Base-by-base conservation (phyloP, 2,797 vertebrate species). In the Eremophila alpestris region DNA sequence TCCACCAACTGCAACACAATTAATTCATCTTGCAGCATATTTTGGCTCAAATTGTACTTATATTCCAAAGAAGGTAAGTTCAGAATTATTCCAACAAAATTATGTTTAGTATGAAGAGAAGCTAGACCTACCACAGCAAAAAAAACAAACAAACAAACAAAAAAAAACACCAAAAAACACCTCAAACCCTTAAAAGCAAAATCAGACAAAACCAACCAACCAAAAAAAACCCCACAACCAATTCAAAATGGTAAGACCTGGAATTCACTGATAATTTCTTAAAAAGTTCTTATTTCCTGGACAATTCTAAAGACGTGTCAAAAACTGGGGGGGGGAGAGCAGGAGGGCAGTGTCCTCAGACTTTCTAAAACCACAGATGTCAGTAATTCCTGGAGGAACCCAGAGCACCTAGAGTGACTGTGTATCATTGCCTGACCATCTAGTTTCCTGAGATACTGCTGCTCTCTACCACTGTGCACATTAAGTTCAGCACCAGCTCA, bases 121-220 rank as follows among this genome's bases (percentile, higher is more conserved):
- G 17, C 11, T 51, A 24, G 8, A 43, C 6, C 9, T 41, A 51
- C 32, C 24, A 45, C 3, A 51, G 34, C 3, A 38, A 32, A 65
- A 71, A 21, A 56, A 16, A 0, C 8, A 45, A 15, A 0, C 4
- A 46, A 46, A n/a, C n/a, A n/a, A n/a, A n/a, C n/a, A n/a, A n/a
- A n/a, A n/a, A n/a, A n/a, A n/a, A n/a, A n/a, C n/a, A n/a, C n/a
- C n/a, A n/a, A 46, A 20, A 36, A 23, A 16, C 43, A 22, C 0
- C 1, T 22, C 13, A 9, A 64, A 74, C 13, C 5, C 13, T 34
- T 21, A 49, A 65, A 73, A 74, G 14, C 32, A 43, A 49, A 74
- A 34, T 29, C 10, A 49, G 49, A 9, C 20, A 55, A 64, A 56
- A 41, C 30, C 2, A 64, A 17, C 17, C 4, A 48, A n/a, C 3